Percentiles rank a stretch among this genome's conserved stretches.
These are phyloP conservation scores for Drosophila neotestacea DNA, from an alignment of 2,888 invertebrate genomes.

Conservation along the genomic window DNA sequence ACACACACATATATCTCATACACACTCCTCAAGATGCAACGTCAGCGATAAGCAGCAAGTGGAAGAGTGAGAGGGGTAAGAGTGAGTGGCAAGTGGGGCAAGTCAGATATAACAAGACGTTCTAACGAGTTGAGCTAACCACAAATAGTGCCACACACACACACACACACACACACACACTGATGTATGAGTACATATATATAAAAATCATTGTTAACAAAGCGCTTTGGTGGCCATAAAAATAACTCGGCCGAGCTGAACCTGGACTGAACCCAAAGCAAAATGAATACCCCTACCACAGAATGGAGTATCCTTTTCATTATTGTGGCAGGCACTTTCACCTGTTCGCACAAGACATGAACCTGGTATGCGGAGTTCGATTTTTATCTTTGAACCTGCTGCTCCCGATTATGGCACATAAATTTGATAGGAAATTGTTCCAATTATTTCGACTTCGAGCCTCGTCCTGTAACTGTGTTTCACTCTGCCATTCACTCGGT, in stretches of 20 bases:
- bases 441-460: constrained; percentile 70
- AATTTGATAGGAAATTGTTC: constrained; percentile 81
- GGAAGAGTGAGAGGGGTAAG: constrained; percentile 3
- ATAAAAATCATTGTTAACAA: constrained; percentile 81
- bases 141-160: constrained; percentile 61
- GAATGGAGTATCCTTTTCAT: constrained; percentile 52
- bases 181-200: constrained; percentile 44
- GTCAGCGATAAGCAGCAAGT: constrained; percentile 67
- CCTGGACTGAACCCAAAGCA: constrained; percentile 15
- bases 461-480: constrained; percentile 24
- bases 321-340: constrained; percentile 69
- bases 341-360: constrained; percentile 64
- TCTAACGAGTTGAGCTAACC: constrained; percentile 75
- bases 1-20: constrained; percentile 8
- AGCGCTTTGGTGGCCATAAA: constrained; percentile 76
- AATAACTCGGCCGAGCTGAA: constrained; percentile 55
- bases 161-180: constrained; percentile 10
- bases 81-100: constrained; percentile 38
- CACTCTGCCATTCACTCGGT: constrained; percentile 25
- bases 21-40: constrained; percentile 55
- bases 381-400: constrained; percentile 81
- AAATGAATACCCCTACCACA: constrained; percentile 12
- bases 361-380: constrained; percentile 66
- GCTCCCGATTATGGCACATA: constrained; percentile 80
- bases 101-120: constrained; percentile 61